Base-by-base conservation (phyloP, 2,797 vertebrate species). In the Holocentrus rufus region DNA sequence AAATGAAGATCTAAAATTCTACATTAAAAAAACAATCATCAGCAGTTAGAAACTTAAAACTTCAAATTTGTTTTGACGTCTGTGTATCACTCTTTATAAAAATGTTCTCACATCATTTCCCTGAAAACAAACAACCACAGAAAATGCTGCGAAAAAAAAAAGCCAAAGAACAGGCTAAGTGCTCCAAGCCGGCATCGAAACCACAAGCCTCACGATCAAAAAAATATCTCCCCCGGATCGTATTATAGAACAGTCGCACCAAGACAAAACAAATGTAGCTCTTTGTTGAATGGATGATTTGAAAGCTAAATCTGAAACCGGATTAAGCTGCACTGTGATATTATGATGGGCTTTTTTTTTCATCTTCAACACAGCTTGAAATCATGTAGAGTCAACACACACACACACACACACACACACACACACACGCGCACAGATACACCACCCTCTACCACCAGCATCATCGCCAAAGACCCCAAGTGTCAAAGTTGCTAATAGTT, bases 401-500 rank as follows among this genome's bases (percentile, higher is more conserved):
- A 27, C 25, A 27, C 25, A n/a, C 31, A 60, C 18, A 22, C 23
- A 79, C 62, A 58, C 5, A 30, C 11, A 23, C 18, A 22, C 25
- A 47, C 47, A 69, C n/a, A 59, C 20, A 42, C 39, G 47, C 50
- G 67, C 56, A 22, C 42, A 74, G 18, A 22, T 18, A 17, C 14
- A 65, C 63, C 54, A 36, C 10, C 59, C 18, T 31, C 3, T 18
- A 71, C 57, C 60, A 67, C 34, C 59, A 13, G 39, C 59, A 74
- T 44, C 54, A 31, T 49, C 30, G 8, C 14, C 50, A 34, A 46
- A 63, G 79, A 76, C 75, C 72, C 56, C 25, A 46, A 34, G 71
- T 88, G 87, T 91, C 85, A 89, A 88, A 85, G 91, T 83, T 82
- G 80, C 49, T 65, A 54, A 63, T 78, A 79, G 69, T 80, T 89